A percentile compares a stretch with the other conserved stretches of the same genome.
Conservation (phyloP, 2,888 invertebrate genomes). For the Galerucella calmariensis region DNA sequence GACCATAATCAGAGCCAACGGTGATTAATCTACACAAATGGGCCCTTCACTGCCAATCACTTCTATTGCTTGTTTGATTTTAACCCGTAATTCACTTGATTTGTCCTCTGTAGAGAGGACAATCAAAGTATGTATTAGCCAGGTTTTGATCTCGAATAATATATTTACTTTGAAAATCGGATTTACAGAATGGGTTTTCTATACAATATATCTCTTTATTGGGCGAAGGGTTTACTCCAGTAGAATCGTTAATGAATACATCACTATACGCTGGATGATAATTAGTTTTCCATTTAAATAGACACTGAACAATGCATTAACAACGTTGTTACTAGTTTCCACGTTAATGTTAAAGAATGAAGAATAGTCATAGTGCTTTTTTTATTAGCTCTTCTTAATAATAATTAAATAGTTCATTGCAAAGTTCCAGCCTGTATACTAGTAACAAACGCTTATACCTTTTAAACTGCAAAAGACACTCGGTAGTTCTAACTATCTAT, state of each 20-base stretch:
- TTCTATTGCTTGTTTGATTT: conserved; percentile 58
- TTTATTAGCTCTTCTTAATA: no score
- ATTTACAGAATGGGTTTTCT: conserved; percentile 2
- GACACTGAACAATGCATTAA: neutral
- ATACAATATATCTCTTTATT: conserved; percentile 6
- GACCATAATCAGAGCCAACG: conserved; percentile 56
- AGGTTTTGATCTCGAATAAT: conserved; percentile 46
- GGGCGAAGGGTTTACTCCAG: neutral
- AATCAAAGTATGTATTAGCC: conserved; percentile 45
- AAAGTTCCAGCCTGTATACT: no score
- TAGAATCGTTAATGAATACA: neutral
- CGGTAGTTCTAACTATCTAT: no score
- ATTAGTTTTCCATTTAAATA: conserved; percentile 5
- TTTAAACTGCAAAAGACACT: no score
- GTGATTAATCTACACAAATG: conserved; percentile 60
- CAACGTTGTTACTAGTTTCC: neutral
- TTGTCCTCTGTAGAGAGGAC: conserved; percentile 45
- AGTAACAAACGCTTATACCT: no score
- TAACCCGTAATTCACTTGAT: conserved; percentile 51
- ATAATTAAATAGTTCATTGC: no score
- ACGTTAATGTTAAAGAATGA: neutral
- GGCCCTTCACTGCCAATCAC: conserved; percentile 56
- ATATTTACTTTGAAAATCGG: conserved; percentile 38
- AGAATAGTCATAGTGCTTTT: no score
- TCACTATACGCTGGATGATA: neutral